These are phyloP conservation scores for Candoia aspera DNA, from an alignment of 2,113 vertebrate genomes.

Conservation along the genomic window DNA sequence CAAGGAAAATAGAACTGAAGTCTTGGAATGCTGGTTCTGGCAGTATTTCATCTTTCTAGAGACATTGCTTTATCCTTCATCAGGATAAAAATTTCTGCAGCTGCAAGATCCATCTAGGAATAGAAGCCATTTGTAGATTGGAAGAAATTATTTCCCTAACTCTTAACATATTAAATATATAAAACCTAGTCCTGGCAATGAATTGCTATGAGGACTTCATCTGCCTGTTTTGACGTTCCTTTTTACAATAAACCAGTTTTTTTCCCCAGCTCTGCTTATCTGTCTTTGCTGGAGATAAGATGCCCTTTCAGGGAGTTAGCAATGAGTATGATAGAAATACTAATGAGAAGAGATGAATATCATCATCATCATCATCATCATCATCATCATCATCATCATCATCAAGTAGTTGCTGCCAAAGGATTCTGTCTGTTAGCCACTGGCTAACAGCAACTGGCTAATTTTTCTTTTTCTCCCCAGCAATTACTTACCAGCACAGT, in stretches of 20 bases:
- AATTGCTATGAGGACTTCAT: background rate
- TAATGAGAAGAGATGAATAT: conserved; percentile 30
- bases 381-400: background rate
- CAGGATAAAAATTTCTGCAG: background rate
- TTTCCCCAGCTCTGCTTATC: background rate
- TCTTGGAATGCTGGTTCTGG: background rate
- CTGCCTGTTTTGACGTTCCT: background rate
- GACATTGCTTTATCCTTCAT: background rate
- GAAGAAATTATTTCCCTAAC: background rate
- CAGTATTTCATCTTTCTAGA: background rate
- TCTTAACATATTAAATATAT: conserved; percentile 1
- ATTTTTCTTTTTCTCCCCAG: background rate
- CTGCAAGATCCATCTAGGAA: background rate
- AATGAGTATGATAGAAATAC: conserved; percentile 36
- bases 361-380: background rate
- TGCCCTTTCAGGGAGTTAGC: conserved; percentile 20
- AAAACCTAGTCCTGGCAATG: background rate
- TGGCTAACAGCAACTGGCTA: conserved; percentile 24
- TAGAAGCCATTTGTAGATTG: background rate
- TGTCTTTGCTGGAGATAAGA: conserved; percentile 31
- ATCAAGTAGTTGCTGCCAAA: conserved; percentile 13
- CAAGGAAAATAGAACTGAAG: background rate
- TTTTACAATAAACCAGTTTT: too few relatives aligned
- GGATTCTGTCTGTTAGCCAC: conserved; percentile 19
- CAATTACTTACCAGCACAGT: background rate